These are phyloP conservation scores for Fringilla coelebs DNA, from an alignment of 2,797 vertebrate genomes.

Conservation along the genomic window DNA sequence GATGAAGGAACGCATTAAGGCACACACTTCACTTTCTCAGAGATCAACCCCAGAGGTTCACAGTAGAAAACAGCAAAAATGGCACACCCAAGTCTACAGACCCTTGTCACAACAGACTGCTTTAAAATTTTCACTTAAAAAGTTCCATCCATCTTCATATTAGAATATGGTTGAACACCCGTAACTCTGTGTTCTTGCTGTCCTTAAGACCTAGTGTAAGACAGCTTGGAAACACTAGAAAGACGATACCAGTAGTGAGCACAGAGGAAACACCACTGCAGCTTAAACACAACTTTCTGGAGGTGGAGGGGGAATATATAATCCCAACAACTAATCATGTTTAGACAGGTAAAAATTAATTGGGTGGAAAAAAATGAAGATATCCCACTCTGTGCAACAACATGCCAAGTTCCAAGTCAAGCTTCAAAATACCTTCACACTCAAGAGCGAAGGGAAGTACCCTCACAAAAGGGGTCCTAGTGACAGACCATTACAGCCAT, in stretches of 20 bases:
- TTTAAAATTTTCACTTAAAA: background rate
- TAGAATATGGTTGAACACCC: background rate
- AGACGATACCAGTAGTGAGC: background rate
- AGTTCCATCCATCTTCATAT: background rate
- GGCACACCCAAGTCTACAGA: background rate
- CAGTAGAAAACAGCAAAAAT: background rate
- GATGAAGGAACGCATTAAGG: background rate
- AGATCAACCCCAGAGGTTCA: background rate
- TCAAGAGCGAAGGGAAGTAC: background rate
- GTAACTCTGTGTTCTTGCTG: fast-evolving
- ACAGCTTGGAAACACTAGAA: background rate
- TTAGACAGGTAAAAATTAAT: background rate
- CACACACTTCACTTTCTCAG: background rate
- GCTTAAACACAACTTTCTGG: background rate
- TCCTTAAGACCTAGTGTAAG: background rate
- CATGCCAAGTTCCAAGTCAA: background rate
- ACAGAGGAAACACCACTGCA: background rate
- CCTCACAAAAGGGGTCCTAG: background rate
- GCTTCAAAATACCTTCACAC: background rate
- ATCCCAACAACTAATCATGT: background rate
- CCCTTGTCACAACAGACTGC: background rate
- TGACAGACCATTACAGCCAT: background rate
- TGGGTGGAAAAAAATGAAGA: background rate
- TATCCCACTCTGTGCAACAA: background rate
- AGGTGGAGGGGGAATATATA: background rate